Base-by-base conservation (phyloP, 2,888 invertebrate species). In the Idaea aversata region DNA sequence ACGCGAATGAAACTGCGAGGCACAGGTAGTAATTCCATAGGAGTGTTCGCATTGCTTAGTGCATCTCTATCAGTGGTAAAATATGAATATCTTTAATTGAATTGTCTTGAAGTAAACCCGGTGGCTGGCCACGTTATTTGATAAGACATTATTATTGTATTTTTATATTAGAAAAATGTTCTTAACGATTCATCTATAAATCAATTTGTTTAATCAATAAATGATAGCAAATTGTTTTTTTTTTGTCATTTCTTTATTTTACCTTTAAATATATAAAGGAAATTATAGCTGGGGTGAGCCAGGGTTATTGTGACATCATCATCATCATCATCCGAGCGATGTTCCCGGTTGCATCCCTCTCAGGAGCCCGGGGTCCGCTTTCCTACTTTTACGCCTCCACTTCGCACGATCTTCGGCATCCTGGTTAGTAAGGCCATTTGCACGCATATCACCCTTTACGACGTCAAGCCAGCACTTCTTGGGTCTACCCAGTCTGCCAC, bases 121-220 rank as follows among this genome's bases (percentile, higher is more conserved):
- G 93, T 92, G 93, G 93, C 93, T 91, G 93, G 93, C 93, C 93
- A 92, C 93, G 69, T 73, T 81, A 82, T 79, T 80, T 78, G 82
- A 83, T 86, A 83, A 88, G 87, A 86, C 84, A 76, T 78, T 75
- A 77, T 77, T 75, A 86, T 87, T 85, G 85, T 86, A 86, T 91
- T 88, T 91, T 89, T 89, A 85, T 88, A 74, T 70, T 70, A 82
- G 82, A 83, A 84, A 77, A 78, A 76, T 83, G 84, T 82, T 84
- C 76, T 83, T 90, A 88, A 86, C 82, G 80, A 88, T 79, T 88
- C 83, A 83, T 80, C 82, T 86, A 80, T 84, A 87, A 25, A 25
- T 25, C 91, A 91, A 92, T 92, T 92, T 92, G 91, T 91, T 77
- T 88, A 86, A 88, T 91, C 90, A 92, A 92, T 91, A 92, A 92